Base-by-base conservation (phyloP, 92 coral and sea anemone genomes). In the Phenganax stokvisi region DNA sequence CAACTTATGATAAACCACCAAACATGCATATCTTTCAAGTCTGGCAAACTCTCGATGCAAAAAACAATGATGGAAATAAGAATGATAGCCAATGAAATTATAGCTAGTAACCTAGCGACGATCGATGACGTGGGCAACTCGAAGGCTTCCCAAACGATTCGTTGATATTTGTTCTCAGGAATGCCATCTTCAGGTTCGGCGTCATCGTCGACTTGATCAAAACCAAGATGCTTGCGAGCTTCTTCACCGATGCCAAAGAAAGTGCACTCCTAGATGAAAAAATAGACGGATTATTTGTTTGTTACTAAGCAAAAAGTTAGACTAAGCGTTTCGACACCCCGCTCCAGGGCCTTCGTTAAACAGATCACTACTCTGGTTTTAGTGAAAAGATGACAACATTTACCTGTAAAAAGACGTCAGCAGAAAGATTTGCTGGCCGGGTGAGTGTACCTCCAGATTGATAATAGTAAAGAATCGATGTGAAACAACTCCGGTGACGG, bases 401-500 rank as follows among this genome's bases (percentile, higher is more conserved):
- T 37, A 37, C 47, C 47, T 37, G 47, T 37, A 37, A 37, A 37
- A 37, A 37, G 47, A 96, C 82, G 47, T 90, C 89, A 60, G 85
- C 86, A 17, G 99, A 89, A 0, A 96, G 91, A 77, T 92, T 92
- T 8, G 87, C 75, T 11, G 99, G 99, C 58, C 92, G 82, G 55
- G 90, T 92, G 6, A 96, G 81, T 31, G 93, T 76, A 10, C 99
- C 99, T 47, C 87, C 96, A 7, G 99, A 96, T 64, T 96, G 99
- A 52, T 96, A 96, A 60, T 92, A 96, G 54, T 96, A 96, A 67
- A 96, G 73, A 57, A 96, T 96, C 77, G 99, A 92, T 10, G 96
- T 96, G 72, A 96, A 96, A 0, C 97, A 90, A 27, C 99, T 86
- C 4, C 99, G 91, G 71, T 96, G 97, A 0, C 99, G 93, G 82